Base-by-base conservation (phyloP, 2,888 invertebrate species). In the Julus scanicus region DNA sequence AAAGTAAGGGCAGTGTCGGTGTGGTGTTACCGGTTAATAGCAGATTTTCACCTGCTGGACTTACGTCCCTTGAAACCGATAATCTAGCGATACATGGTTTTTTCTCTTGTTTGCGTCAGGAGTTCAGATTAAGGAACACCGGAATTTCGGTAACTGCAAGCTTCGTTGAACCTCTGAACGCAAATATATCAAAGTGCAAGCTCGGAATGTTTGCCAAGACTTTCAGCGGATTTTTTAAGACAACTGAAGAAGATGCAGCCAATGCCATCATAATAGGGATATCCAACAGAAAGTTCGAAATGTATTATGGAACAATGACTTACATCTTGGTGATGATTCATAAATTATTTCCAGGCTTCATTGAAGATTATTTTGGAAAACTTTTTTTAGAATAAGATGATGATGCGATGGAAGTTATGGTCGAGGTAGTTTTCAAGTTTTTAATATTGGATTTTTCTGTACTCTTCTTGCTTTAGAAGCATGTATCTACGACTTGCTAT, bases 21-120 rank as follows among this genome's bases (percentile, higher is more conserved):
- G 91, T 91, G 4, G 90, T 91, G 63, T 91, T 91, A 0, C 92
- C 92, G 0, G 86, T 91, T 6, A 90, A 91, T 89, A 92, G 92
- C 91, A 89, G 89, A 89, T 40, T 87, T 8, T 13, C 39, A 1
- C 6, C 39, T 20, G 40, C 87, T 11, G 20, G 29, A 17, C 9
- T 20, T 17, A 20, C 80, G 8, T n/a, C 40, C 17, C 39, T 80
- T 39, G 11, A 17, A 9, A 17, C 87, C 5, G 37, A 9, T 39
- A 71, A 87, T n/a, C 44, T 29, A 40, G 83, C 71, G 15, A 40
- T 87, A 13, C 87, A 87, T n/a, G 87, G 87, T 1, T 87, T 87
- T 11, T 87, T 87, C 20, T 29, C 80, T 17, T 84, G 80, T 17
- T 48, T 87, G 4, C 29, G 87, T 11, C 87, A 87, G 80, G 87